Base-by-base conservation (phyloP, 2,888 invertebrate genomes). In the Penaeus monodon region DNA sequence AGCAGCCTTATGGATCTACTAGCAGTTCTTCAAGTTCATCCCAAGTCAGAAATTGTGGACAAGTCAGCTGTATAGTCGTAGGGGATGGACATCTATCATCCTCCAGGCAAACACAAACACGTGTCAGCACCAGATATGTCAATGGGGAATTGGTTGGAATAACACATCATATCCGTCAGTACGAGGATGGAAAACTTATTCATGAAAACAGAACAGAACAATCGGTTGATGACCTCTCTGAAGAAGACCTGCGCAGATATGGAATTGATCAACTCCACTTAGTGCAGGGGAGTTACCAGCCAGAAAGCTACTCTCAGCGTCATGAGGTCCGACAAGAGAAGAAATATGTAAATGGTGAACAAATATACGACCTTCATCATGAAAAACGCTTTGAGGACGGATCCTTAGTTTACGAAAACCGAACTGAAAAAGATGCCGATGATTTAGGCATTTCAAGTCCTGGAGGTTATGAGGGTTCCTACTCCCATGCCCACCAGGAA, bases 91-190 rank as follows among this genome's bases (percentile, higher is more conserved):
- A 78, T 10, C 70, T 64, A 64, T 22, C 64, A 49, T 29, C 57
- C 33, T 87, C 86, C 12, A 74, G 79, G 20, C 83, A 79, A 20
- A 70, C 83, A 10, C 83, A 87, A 10, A 74, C 74, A 17, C 86
- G 87, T 38, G 87, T 85, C 3, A 85, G 81, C 20, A 77, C 81
- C 49, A 80, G 81, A 38, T 89, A 89, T 57, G 70, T 88, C 20
- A 89, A 89, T 80, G 89, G 89, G n/a, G 83, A 79, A n/a, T 68
- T 89, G 24, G 85, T 85, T 44, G 88, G 88, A n/a, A 73, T 88
- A 49, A 88, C 89, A 22, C 73, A 84, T 24, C 77, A 88, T 29
- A 76, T 88, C 64, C 86, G 85, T 14, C 76, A 84, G 27, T 89
- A 85, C 66, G 83, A 88, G 57, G 88, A 89, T 76, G 89, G 89